Base-by-base conservation (phyloP, 2,888 invertebrate genomes). In the Apodemia duryi region DNA sequence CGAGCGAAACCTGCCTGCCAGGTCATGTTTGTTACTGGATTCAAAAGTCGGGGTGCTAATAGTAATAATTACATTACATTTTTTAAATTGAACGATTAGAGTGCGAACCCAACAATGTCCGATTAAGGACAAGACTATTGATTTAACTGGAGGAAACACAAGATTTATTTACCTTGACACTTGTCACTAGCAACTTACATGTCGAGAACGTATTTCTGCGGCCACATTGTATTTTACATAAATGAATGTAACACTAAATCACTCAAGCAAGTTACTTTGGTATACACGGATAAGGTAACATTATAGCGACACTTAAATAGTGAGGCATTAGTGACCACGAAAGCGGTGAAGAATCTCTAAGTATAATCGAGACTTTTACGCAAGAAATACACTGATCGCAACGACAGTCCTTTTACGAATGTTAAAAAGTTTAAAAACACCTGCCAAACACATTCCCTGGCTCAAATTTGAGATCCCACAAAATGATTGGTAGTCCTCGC, bases 241-340 rank as follows among this genome's bases (percentile, higher is more conserved):
- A 46, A 46, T 13, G 5, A 46, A 46, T n/a, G 46, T n/a, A 49
- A 49, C 13, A 10, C n/a, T 28, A 32, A 21, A 60, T 64, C 64
- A 52, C 51, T 51, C 41, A 65, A 67, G 61, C 62, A 61, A 61
- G 52, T 63, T 63, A 67, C 67, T 67, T 67, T 67, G 67, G 67
- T 67, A 65, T 28, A 46, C 57, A 63, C 61, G 63, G 11, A 63
- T 61, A 65, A 63, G 67, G 65, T 67, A 63, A 65, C 65, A 52
- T 57, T 35, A 52, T 13, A 10, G 29, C 21, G 54, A 29, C 54
- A 28, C 3, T 32, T 49, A 38, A 28, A 13, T 32, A 57, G 57
- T 63, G 51, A 62, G 65, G 57, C 57, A 38, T 63, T 43, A 63
- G 32, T 57, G 32, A 57, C 57, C 63, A 65, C 54, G 35, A 52